These are phyloP conservation scores for Parelbella ahira DNA, from an alignment of 2,888 invertebrate genomes.

Conservation along the genomic window DNA sequence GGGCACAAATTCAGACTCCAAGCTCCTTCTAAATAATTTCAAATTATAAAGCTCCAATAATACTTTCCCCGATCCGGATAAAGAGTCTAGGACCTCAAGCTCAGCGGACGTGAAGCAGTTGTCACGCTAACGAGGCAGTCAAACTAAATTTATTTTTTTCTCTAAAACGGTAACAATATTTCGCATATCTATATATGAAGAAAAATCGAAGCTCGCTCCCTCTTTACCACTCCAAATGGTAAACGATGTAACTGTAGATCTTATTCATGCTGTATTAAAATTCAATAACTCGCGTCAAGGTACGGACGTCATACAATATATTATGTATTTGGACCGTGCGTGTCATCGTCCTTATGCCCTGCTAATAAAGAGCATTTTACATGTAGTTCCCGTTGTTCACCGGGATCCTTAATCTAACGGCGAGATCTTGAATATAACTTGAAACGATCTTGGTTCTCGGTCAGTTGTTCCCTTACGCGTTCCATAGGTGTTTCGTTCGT, in stretches of 20 bases:
- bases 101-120: too few relatives aligned
- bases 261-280: conserved; percentile 50
- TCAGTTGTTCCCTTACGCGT: conserved; percentile 48
- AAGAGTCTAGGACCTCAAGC: too few relatives aligned
- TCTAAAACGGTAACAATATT: too few relatives aligned
- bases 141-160: too few relatives aligned
- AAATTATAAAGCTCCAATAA: too few relatives aligned
- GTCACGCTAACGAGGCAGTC: too few relatives aligned
- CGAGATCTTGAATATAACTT: conserved; percentile 61
- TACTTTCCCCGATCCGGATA: too few relatives aligned
- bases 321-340: conserved; percentile 55
- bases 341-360: conserved; percentile 36
- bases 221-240: conserved; percentile 34
- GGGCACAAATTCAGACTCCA: too few relatives aligned
- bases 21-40: too few relatives aligned
- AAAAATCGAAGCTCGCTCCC: too few relatives aligned
- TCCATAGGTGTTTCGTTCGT: conserved; percentile 30
- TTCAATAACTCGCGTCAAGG: conserved; percentile 62
- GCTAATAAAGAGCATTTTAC: conserved; percentile 45
- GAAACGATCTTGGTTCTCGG: conserved; percentile 41
- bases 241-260: conserved; percentile 37
- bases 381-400: conserved; percentile 36
- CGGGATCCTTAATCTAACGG: conserved; percentile 44
- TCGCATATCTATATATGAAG: too few relatives aligned
- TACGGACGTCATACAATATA: conserved; percentile 58